A percentile compares a stretch with the other conserved stretches of the same genome.
Conservation (phyloP, 2,797 vertebrate genomes). For the Linurgus olivaceus region DNA sequence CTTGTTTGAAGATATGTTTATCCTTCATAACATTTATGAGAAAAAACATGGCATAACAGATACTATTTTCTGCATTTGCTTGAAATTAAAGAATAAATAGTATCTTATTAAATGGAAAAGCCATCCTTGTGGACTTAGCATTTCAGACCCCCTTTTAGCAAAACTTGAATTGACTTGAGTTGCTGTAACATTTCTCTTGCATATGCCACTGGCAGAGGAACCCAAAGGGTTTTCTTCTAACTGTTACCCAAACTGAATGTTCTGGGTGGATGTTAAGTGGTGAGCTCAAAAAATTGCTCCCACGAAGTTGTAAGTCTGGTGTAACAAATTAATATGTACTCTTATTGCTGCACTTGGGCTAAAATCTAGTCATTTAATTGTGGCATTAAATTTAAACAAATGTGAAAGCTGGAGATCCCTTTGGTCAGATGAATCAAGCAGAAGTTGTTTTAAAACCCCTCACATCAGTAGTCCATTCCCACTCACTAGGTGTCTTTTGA, state of each 20-base stretch:
- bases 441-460: not conserved
- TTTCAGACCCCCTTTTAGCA: not conserved
- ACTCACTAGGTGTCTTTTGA: not conserved
- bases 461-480: not conserved
- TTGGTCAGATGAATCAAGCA: not conserved
- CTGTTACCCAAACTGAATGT: not conserved
- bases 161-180: not conserved
- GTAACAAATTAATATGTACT: not conserved
- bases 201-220: not conserved
- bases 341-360: not conserved
- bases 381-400: not conserved
- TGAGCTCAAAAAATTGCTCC: not conserved
- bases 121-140: not conserved
- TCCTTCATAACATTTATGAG: not conserved
- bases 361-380: not conserved
- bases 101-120: not conserved
- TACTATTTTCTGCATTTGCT: not conserved
- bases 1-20: not conserved
- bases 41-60: not conserved
- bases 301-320: not conserved
- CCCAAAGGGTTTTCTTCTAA: not conserved
- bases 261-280: not conserved
- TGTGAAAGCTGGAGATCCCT: not conserved
- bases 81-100: not conserved
- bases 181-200: not conserved